phyloP scores from a whole-genome alignment of 2,797 vertebrate species.

The Antrozous pallidus region DNA sequence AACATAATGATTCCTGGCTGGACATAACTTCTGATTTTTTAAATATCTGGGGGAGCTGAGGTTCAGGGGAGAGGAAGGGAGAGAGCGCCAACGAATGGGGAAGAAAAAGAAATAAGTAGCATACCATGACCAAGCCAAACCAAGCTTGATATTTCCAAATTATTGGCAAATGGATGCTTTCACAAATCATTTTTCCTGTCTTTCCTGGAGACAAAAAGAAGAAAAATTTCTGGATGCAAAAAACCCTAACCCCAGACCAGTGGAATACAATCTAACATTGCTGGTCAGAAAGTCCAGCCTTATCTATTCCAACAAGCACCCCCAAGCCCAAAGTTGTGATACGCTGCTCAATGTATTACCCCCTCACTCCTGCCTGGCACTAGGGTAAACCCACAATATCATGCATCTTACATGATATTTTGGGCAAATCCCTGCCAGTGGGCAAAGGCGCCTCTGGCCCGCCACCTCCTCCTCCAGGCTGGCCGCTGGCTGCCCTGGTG shows the following conservation, averaged over 20 bases:
- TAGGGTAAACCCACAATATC: not conserved
- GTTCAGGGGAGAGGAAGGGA: not conserved
- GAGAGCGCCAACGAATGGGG: not conserved
- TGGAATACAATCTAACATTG: not conserved
- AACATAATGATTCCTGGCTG: not conserved
- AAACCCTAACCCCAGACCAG: slow-evolving; percentile 32
- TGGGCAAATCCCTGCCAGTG: not conserved
- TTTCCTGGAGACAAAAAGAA: slow-evolving; percentile 40
- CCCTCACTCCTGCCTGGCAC: not conserved
- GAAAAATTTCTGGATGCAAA: slow-evolving; percentile 61
- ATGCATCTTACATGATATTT: not conserved
- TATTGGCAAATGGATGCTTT: slow-evolving; percentile 51
- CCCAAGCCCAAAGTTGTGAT: slow-evolving; percentile 52
- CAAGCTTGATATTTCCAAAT: slow-evolving; percentile 57
- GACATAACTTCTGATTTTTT: slow-evolving; percentile 42
- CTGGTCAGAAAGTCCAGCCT: not conserved
- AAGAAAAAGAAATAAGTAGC: not conserved
- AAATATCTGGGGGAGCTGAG: not conserved
- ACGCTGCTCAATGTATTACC: not conserved
- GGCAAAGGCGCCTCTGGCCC: not conserved
- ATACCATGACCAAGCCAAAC: slow-evolving; percentile 50
- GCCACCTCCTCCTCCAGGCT: slow-evolving; percentile 57
- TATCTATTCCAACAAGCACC: not conserved
- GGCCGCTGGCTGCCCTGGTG: not conserved
- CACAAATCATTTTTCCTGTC: slow-evolving; percentile 66